These are phyloP conservation scores for Cyrtonyx montezumae DNA, from an alignment of 2,113 vertebrate genomes.

Conservation along the genomic window DNA sequence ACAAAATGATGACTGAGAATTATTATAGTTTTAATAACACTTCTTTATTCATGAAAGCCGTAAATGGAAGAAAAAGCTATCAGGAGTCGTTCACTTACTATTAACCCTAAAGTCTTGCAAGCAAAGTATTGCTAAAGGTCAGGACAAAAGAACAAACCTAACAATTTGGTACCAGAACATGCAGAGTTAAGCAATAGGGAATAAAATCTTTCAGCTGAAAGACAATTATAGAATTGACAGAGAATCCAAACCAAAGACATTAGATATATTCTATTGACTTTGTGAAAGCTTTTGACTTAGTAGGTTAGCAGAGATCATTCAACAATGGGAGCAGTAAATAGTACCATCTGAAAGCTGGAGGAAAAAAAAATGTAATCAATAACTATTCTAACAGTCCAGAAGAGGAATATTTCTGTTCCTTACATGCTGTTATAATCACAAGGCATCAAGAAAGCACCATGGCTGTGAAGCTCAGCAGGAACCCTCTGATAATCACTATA, in stretches of 20 bases:
- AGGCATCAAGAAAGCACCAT: neutral
- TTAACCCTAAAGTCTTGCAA: neutral
- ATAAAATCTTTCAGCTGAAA: neutral
- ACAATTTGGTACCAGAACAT: neutral
- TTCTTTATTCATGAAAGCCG: neutral
- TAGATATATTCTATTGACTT: neutral
- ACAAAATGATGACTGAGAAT: neutral
- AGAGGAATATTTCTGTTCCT: conserved; percentile 14
- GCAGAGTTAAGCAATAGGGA: neutral
- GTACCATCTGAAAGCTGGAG: conserved; percentile 32
- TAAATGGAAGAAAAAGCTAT: neutral
- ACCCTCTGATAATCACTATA: neutral
- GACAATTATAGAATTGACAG: neutral
- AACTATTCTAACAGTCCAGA: neutral
- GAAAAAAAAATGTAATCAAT: conserved; percentile 56
- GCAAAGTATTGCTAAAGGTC: neutral
- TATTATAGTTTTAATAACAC: neutral
- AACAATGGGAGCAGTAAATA: conserved; percentile 33
- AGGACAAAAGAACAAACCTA: neutral
- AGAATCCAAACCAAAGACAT: conserved; percentile 10
- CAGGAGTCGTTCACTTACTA: neutral
- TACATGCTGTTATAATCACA: conserved; percentile 1
- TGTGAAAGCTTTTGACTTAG: conserved; percentile 51
- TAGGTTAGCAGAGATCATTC: conserved; percentile 36
- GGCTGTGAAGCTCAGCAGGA: neutral